Evolutionary conservation across 2,113 vertebrate genomes (phyloP).

Genomic region (Abramis brama): DNA sequence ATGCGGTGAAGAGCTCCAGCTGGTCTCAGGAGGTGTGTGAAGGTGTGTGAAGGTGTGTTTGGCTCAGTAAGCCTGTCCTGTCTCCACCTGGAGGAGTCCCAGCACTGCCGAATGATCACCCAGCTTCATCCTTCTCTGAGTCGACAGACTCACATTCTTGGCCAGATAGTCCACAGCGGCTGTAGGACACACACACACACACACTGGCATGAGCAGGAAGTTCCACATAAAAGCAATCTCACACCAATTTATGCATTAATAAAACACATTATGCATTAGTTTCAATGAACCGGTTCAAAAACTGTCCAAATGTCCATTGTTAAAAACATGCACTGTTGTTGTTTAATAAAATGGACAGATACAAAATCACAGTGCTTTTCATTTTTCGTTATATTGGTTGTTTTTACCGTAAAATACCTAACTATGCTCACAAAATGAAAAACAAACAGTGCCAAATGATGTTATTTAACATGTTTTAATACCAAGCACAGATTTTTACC

Average conservation of each 20-base stretch:
- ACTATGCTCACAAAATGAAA: background rate
- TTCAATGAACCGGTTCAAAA: background rate
- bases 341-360: too few relatives aligned
- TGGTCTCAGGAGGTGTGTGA: background rate
- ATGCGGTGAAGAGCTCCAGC: background rate
- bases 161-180: constrained; percentile 98
- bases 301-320: background rate
- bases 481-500: background rate
- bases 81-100: constrained; percentile 97
- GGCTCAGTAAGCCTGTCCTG: constrained; percentile 92
- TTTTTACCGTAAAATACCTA: background rate
- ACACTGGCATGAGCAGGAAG: background rate
- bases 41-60: constrained; percentile 1
- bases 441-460: too few relatives aligned
- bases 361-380: too few relatives aligned
- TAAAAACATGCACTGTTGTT: background rate
- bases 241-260: background rate
- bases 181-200: constrained; percentile 56
- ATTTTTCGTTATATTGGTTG: background rate
- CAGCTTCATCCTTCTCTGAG: constrained; percentile 97
- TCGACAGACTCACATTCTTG: constrained; percentile 97
- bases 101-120: constrained; percentile 96
- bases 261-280: background rate
- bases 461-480: background rate
- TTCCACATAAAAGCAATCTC: background rate